These are phyloP conservation scores for Panurus biarmicus DNA, from an alignment of 2,113 vertebrate species.

Conservation along the genomic window DNA sequence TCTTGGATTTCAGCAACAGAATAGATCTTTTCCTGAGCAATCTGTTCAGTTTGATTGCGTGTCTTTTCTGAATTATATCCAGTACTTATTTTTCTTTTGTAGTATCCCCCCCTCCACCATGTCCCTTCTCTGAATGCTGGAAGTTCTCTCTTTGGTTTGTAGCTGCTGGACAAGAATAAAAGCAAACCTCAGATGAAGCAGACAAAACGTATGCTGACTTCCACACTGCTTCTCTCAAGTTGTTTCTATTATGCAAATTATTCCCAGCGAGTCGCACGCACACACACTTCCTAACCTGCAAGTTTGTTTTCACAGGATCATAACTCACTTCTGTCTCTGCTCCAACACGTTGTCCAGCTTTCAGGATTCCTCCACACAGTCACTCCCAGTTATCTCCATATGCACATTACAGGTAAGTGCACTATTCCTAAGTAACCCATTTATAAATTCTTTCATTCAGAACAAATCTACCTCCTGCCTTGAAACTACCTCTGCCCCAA, in stretches of 20 bases:
- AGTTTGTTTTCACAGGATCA: background rate
- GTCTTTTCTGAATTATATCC: slow-evolving; percentile 63
- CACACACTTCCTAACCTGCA: background rate
- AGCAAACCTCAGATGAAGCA: background rate
- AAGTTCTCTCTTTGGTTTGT: background rate
- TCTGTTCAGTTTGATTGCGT: slow-evolving; percentile 53
- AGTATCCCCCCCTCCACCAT: background rate
- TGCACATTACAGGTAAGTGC: fast-evolving
- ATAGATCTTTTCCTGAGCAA: slow-evolving; percentile 65
- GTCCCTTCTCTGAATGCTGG: background rate
- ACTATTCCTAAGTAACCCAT: background rate
- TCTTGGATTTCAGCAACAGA: slow-evolving; percentile 65
- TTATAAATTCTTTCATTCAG: background rate
- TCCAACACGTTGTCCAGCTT: background rate
- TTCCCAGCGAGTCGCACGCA: background rate
- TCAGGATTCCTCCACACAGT: background rate
- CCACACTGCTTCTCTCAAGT: background rate
- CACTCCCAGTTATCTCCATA: background rate
- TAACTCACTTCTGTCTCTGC: background rate
- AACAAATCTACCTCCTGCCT: background rate
- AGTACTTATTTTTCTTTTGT: slow-evolving; percentile 54
- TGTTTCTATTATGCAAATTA: slow-evolving; percentile 4
- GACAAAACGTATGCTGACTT: background rate
- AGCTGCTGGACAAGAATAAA: slow-evolving; percentile 23
- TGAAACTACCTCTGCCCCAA: background rate